Percentiles rank a stretch among this genome's conserved stretches.
Conservation (phyloP, 1,140 invertebrate species). For the Bombus polaris region DNA sequence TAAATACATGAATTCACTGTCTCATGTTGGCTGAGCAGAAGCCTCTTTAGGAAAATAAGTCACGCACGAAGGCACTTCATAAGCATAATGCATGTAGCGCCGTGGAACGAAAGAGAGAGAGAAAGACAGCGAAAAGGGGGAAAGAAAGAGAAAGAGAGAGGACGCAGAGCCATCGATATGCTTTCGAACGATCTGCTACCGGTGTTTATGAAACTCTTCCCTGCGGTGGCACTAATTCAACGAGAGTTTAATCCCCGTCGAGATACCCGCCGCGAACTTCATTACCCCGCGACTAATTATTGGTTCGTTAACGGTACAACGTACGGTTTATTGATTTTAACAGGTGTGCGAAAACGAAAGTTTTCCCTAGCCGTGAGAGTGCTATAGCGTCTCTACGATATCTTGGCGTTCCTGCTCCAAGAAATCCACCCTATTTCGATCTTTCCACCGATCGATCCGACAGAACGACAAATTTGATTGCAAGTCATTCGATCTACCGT, state of each 20-base stretch:
- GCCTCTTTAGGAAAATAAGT: slow-evolving; percentile 56
- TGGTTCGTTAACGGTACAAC: slow-evolving; percentile 65
- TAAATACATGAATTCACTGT: slow-evolving; percentile 22
- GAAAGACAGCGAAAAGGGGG: too few relatives aligned
- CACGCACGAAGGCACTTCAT: slow-evolving; percentile 47
- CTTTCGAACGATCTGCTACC: slow-evolving; percentile 49
- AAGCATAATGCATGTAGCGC: slow-evolving; percentile 47
- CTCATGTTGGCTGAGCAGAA: slow-evolving; percentile 22
- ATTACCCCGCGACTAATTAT: slow-evolving; percentile 67
- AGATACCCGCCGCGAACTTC: slow-evolving; percentile 39
- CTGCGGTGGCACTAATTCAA: slow-evolving; percentile 25
- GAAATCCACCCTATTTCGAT: not conserved
- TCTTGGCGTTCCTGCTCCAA: not conserved
- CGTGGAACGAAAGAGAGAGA: too few relatives aligned
- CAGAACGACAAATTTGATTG: slow-evolving; percentile 2
- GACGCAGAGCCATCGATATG: slow-evolving; percentile 43
- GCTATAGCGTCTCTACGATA: not conserved
- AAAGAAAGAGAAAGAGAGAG: not conserved
- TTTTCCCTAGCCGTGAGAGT: not conserved
- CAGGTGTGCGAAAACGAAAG: slow-evolving; percentile 5
- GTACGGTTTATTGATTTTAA: slow-evolving; percentile 71
- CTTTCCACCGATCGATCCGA: not conserved
- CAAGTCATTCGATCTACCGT: slow-evolving; percentile 34
- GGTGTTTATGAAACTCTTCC: slow-evolving; percentile 36
- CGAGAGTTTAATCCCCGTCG: slow-evolving; percentile 43